Conservation (phyloP, 1,140 invertebrate genomes). For the Drosophila takahashii region DNA sequence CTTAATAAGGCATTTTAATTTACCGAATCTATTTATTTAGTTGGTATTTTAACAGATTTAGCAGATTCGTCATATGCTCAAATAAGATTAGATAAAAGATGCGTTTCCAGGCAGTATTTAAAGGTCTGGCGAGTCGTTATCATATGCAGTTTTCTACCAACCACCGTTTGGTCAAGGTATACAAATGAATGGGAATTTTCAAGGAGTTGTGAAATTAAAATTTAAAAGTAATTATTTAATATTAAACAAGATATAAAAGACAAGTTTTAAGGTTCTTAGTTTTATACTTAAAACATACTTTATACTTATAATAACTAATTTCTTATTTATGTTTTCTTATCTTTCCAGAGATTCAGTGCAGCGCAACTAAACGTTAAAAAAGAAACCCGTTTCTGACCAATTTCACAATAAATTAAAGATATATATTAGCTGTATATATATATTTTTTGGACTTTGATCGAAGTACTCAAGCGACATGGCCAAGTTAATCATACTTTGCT, state of each 20-base stretch:
- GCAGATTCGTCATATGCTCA: background rate
- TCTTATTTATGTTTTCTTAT: background rate
- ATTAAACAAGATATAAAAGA: too few relatives aligned
- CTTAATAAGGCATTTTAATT: too few relatives aligned
- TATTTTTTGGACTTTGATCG: constrained; percentile 12
- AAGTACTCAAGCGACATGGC: constrained; percentile 8
- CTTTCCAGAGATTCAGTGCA: constrained; percentile 28
- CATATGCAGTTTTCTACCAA: background rate
- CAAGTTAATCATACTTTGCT: constrained; percentile 1
- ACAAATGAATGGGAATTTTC: background rate
- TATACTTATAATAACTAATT: too few relatives aligned
- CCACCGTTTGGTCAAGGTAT: background rate
- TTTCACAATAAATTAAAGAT: constrained; percentile 6
- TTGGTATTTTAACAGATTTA: too few relatives aligned
- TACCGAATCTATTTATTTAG: too few relatives aligned
- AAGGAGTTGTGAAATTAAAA: background rate
- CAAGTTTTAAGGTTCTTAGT: too few relatives aligned
- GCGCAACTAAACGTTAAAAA: background rate
- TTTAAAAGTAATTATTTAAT: background rate
- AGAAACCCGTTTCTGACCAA: background rate
- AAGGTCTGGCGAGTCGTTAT: background rate
- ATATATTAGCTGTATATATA: constrained; percentile 19
- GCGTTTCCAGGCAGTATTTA: background rate
- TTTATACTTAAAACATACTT: too few relatives aligned
- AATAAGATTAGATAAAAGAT: background rate